phyloP scores from a whole-genome alignment of 1,140 invertebrate species.

The Nomia melanderi region DNA sequence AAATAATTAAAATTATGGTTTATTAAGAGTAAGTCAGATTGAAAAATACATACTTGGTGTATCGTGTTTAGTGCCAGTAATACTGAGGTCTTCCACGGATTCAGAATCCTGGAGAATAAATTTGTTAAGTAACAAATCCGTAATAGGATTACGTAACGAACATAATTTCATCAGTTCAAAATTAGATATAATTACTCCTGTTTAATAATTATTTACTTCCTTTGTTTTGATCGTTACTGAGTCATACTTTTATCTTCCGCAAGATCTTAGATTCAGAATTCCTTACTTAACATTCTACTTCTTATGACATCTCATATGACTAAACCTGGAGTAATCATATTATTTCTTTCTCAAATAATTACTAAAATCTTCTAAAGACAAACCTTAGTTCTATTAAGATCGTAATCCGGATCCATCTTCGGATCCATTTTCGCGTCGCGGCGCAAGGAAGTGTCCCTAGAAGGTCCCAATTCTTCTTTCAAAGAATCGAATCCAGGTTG shows the following conservation, averaged over 20 bases:
- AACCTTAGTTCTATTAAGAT: constrained; percentile 78
- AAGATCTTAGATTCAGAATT: no score
- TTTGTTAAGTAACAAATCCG: neutral
- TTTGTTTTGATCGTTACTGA: no score
- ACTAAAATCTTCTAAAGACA: constrained; percentile 10
- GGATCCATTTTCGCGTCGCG: constrained; percentile 85
- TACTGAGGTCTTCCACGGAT: constrained; percentile 83
- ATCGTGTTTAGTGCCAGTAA: constrained; percentile 60
- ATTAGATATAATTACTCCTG: neutral
- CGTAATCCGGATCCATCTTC: constrained; percentile 87
- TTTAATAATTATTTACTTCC: no score
- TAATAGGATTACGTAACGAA: no score
- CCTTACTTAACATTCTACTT: no score
- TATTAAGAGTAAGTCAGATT: neutral
- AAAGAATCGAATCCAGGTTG: constrained; percentile 89
- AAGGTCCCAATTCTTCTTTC: constrained; percentile 87
- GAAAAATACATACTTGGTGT: constrained; percentile 74
- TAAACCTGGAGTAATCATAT: no score
- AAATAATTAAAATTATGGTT: neutral
- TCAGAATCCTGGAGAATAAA: constrained; percentile 82
- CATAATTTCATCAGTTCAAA: no score
- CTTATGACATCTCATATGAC: no score
- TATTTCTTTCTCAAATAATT: no score
- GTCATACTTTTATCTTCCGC: no score
- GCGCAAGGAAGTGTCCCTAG: constrained; percentile 83